Evolutionary conservation across 2,888 invertebrate species (phyloP), one percentile per base, ranked within the genome.

Genomic region (Netelia inedita): DNA sequence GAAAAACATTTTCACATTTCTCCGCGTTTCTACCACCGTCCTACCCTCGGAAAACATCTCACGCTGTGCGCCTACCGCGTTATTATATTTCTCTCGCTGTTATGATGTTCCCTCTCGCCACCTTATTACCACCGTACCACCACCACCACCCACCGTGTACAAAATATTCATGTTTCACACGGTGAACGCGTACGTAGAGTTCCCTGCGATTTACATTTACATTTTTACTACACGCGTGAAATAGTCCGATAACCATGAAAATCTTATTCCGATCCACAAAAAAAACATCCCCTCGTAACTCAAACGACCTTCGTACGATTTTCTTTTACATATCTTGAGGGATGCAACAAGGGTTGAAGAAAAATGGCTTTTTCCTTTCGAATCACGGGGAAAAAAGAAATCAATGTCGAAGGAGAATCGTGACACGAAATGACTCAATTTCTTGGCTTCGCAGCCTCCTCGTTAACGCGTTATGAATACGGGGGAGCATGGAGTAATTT

Each of bases 1-100:
- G 83, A 75, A 79, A 85, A 82, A 85, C 79, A 79, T 82, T 79
- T 75, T 82, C 79, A 79, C 82, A 79, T 82, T 71, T 69, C 71
- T 66, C 59, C 65, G 41, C 41, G 21, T 72, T 28, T 46, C 21
- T n/a, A 63, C 68, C 35, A 35, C 5, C 35, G 8, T 35, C 35
- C 35, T 35, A 35, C 21, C 55, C 9, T 19, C 23, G 11, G 8
- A 59, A 43, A 80, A 76, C 57, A 53, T 63, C 68, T 73, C 66
- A 50, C 50, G 57, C 46, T 71, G n/a, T 16, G 66, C 50, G 69
- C 35, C 35, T 74, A 69, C 46, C 59, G 43, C 73, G 46, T 75
- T 82, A 65, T 82, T 65, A 73, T 74, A 79, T 79, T 63, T 53
- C 23, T 74, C 46, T 50, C 28, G 16, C 55, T 55, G 79, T 74